A percentile compares a stretch with the other conserved stretches of the same genome.
phyloP scores from a whole-genome alignment of 2,113 vertebrate species.

The Callionymus lyra region DNA sequence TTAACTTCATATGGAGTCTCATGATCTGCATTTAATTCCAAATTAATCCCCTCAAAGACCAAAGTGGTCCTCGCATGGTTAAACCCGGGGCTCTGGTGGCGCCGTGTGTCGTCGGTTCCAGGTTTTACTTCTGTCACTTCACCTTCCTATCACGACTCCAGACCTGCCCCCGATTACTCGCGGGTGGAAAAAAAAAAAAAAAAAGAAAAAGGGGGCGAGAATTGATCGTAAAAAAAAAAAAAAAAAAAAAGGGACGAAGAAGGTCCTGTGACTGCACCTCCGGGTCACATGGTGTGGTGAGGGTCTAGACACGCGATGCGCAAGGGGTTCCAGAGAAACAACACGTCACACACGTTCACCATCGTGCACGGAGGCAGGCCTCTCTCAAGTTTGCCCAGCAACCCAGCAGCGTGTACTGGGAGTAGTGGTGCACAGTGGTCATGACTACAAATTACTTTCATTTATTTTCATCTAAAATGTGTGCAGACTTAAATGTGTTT shows the following conservation, averaged over 20 bases:
- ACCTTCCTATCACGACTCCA: constrained; percentile 26
- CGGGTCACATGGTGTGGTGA: constrained; percentile 47
- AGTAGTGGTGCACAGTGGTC: constrained; percentile 19
- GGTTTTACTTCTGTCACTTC: constrained; percentile 21
- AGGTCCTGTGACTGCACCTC: constrained; percentile 35
- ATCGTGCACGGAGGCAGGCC: constrained; percentile 38
- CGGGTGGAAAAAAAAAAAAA: constrained; percentile 7
- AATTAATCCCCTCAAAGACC: constrained; percentile 2
- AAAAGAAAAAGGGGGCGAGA: constrained; percentile 2
- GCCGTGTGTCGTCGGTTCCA: not conserved
- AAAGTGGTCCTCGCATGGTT: constrained; percentile 1
- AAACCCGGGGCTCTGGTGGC: constrained; percentile 6
- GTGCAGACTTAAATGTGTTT: not conserved
- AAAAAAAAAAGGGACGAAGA: constrained; percentile 5
- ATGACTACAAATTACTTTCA: not conserved
- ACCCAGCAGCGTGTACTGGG: constrained; percentile 42
- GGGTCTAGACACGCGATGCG: constrained; percentile 61
- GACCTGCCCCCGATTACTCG: constrained; percentile 12
- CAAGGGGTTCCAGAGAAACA: constrained; percentile 43
- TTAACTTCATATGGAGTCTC: not conserved
- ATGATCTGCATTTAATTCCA: not conserved
- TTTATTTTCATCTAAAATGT: not conserved
- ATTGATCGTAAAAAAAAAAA: constrained; percentile 21
- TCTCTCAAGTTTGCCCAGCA: constrained; percentile 53
- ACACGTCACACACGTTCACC: constrained; percentile 47